Evolutionary conservation across 2,113 vertebrate genomes (phyloP), one percentile per base, ranked within the genome.

Genomic region (Puffinus mauretanicus): DNA sequence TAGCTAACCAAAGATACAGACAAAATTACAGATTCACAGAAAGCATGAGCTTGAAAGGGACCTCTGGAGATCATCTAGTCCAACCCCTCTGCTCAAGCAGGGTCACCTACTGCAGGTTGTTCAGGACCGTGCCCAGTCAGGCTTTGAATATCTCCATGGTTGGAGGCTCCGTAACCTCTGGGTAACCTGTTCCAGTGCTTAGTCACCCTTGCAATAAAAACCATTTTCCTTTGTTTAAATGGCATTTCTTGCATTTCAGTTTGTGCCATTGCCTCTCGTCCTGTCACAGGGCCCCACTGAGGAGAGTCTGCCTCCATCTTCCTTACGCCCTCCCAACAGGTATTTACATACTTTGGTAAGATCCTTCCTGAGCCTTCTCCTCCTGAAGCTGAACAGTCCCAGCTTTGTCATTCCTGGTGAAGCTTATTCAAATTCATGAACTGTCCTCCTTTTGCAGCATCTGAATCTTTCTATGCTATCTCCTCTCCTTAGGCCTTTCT

Each of bases 121-220:
- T 57, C 55, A 44, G 42, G 21, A 22, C 70, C 4, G 0, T 11
- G 22, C 36, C 52, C 54, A n/a, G 58, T 30, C 42, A 66, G 57
- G 11, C 42, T 65, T 52, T 55, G 52, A 51, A 2, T 34, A 10
- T 44, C 26, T 42, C 30, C 3, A 0, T 21, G 26, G 30, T 2
- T 75, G n/a, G 47, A 82, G 69, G 62, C 11, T 83, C 58, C 18
- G 16, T 47, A 55, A 67, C 32, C 58, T 44, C 44, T 69, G 36
- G 11, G 34, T 24, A 42, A 52, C 29, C 73, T 47, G 40, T 54
- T 51, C 60, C 65, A 27, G 22, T 30, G 29, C 44, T 89, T 36
- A 3, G 1, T 72, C 61, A 83, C 60, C 34, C 25, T 73, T 65
- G 44, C 60, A 62, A 32, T 62, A 29, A 51, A 32, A 51, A 9